Evolutionary conservation across 2,113 vertebrate species (phyloP), one percentile per base, ranked within the genome.

Genomic region (Oxygymnocypris stewartii): DNA sequence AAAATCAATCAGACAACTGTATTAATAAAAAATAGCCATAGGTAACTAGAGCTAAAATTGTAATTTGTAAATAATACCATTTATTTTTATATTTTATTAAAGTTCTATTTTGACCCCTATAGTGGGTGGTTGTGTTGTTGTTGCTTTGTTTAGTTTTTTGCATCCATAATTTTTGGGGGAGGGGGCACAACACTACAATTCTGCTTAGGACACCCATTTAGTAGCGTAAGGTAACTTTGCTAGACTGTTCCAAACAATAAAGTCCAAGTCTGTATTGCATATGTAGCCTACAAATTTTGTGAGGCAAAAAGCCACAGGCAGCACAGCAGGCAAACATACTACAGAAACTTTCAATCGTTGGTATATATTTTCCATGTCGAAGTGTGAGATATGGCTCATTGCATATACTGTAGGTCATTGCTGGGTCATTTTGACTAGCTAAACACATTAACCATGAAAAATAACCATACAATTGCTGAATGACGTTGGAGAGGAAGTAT

Each of bases 381-480:
- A 35, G 54, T 63, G 78, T 63, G 35, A 80, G 57, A 61, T 61
- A 42, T 59, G 78, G 54, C 57, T 59, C 35, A 80, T 13, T 59
- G 31, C 57, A 61, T 40, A 14, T 37, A 61, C 11, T 42, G 1
- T 42, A 59, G 78, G 54, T 75, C 73, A 75, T 42, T 61, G 54
- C 35, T 23, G 35, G 78, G 78, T 80, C 78, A 80, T 14, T 42
- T 14, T 25, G 78, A 76, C 42, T 76, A 76, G 4, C 73, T 76
- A 76, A 76, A 76, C 42, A 47, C 23, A 76, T 47, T 18, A 35
- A 54, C 47, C 28, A 65, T 35, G 14, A 31, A 16, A 69, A 23
- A 20, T 5, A 18, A 49, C 37, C 16, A 59, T 23, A 59, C 28
- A 59, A 59, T 42, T 18, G 25, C 67, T 74, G 47, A 31, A 59